These are phyloP conservation scores for Synergus gifuensis DNA, from an alignment of 2,888 invertebrate genomes.

Conservation along the genomic window DNA sequence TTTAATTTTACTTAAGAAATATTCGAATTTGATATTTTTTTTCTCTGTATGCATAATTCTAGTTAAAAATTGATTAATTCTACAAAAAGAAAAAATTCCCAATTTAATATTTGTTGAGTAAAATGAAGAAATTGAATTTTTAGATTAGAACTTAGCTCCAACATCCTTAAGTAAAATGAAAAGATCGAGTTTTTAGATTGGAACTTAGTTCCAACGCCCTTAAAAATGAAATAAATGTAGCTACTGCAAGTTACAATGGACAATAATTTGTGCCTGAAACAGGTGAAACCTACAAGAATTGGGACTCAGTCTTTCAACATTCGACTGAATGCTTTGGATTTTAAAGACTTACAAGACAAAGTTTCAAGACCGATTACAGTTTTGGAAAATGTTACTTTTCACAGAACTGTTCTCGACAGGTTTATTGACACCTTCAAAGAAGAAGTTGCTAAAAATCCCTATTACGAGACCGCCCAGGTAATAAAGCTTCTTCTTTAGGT, in stretches of 20 bases:
- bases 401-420: slow-evolving; percentile 89
- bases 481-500: slow-evolving; percentile 27
- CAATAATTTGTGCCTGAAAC: not conserved
- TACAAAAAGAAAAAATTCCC: too few relatives aligned
- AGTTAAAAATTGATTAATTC: too few relatives aligned
- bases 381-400: slow-evolving; percentile 85
- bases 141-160: too few relatives aligned
- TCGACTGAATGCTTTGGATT: slow-evolving; percentile 88
- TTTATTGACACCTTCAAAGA: slow-evolving; percentile 91
- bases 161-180: too few relatives aligned
- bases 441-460: slow-evolving; percentile 85
- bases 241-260: not conserved
- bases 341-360: slow-evolving; percentile 87
- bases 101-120: too few relatives aligned
- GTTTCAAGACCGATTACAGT: slow-evolving; percentile 84
- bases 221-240: not conserved
- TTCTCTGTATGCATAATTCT: too few relatives aligned
- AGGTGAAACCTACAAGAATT: slow-evolving; percentile 83
- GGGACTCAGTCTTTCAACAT: slow-evolving; percentile 83
- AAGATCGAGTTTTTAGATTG: not conserved
- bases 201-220: not conserved
- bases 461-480: slow-evolving; percentile 81
- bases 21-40: too few relatives aligned
- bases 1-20: too few relatives aligned
- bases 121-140: too few relatives aligned